Evolutionary conservation across 2,113 vertebrate genomes (phyloP).

Genomic region (Notothenia rossii): DNA sequence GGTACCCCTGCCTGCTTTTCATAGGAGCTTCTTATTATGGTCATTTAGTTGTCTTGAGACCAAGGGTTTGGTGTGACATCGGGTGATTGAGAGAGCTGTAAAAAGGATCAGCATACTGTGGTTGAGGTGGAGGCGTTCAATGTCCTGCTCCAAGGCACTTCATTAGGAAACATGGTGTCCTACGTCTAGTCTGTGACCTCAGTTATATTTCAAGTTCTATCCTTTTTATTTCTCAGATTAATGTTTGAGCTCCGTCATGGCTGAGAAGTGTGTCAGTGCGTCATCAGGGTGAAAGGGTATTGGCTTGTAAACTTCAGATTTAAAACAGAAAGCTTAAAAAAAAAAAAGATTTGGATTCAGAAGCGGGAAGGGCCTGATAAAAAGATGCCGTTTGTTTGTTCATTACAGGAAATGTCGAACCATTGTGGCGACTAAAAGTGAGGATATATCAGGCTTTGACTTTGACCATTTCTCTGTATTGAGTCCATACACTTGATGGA

Average conservation of each 20-base stretch:
- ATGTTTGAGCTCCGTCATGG: not conserved
- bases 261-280: not conserved
- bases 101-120: not conserved
- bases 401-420: too few relatives aligned
- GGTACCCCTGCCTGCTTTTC: slow-evolving; percentile 6
- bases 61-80: not conserved
- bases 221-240: not conserved
- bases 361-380: too few relatives aligned
- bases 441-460: too few relatives aligned
- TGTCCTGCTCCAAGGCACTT: not conserved
- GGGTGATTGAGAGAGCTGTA: slow-evolving; percentile 1
- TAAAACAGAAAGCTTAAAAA: too few relatives aligned
- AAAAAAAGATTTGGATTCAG: too few relatives aligned
- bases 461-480: too few relatives aligned
- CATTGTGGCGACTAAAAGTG: too few relatives aligned
- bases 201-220: not conserved
- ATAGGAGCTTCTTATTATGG: slow-evolving; percentile 58
- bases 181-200: not conserved
- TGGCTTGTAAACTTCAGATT: not conserved
- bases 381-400: too few relatives aligned
- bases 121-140: not conserved
- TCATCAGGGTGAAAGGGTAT: not conserved
- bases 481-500: too few relatives aligned
- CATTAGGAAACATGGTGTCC: too few relatives aligned
- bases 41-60: slow-evolving; percentile 26